Evolutionary conservation across 2,113 vertebrate genomes (phyloP), one percentile per base, ranked within the genome.

Genomic region (Channa maculata): DNA sequence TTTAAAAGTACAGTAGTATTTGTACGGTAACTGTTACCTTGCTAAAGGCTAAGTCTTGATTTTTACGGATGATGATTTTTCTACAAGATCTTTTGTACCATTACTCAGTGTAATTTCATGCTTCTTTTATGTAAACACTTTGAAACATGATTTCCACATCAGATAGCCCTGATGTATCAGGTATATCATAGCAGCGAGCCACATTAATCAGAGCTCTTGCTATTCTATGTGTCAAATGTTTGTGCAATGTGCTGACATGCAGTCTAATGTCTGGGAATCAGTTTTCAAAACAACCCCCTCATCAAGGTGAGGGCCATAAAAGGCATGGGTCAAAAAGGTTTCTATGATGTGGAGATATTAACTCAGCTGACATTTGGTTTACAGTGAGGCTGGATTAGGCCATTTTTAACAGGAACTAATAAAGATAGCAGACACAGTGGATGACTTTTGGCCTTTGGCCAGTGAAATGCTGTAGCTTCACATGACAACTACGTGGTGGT

Each of bases 251-350:
- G 37, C 43, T 48, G 54, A 76, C 13, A 8, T 76, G 57, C 48
- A 49, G 50, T 9, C 39, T 41, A 33, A 80, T 60, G 88, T 88
- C 85, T 78, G 2, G 54, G 80, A 88, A 88, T 78, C 60, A 38
- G 9, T 49, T 43, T 75, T 82, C 37, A 85, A 78, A 88, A 89
- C 88, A 91, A 65, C 77, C 11, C 43, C 5, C 24, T n/a, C 65
- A 48, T 37, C 8, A 6, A 43, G 43, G 39, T 6, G 9, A 39
- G 68, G 49, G 50, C 41, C 49, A 36, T 59, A 66, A 44, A 71
- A 13, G 37, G 34, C 60, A n/a, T 70, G 51, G 15, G 59, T 13
- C 12, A 8, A 43, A 5, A 3, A 8, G 41, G 33, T 43, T 6
- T 46, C 55, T 44, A 66, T 73, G 49, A 39, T 68, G 41, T 65